phyloP scores from a whole-genome alignment of 2,113 vertebrate species.

The Sminthopsis crassicaudata region DNA sequence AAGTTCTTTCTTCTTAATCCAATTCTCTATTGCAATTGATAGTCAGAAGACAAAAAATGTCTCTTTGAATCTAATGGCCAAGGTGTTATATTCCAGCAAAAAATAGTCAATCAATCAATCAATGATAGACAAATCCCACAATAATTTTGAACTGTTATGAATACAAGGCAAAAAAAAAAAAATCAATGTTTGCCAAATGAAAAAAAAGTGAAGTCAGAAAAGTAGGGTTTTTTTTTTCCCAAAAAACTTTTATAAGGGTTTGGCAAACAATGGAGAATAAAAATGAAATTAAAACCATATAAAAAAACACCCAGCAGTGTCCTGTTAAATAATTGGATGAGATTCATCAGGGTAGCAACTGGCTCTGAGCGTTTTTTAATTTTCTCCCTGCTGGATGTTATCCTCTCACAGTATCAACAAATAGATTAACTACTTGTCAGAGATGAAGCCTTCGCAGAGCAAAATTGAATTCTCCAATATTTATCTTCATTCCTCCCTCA shows the following conservation, averaged over 20 bases:
- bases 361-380: conserved; percentile 67
- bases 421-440: conserved; percentile 72
- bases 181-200: conserved; percentile 47
- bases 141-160: conserved; percentile 56
- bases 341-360: conserved; percentile 51
- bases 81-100: not conserved
- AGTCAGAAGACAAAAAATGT: not conserved
- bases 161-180: conserved; percentile 29
- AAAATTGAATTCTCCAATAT: conserved; percentile 56
- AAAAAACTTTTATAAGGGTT: conserved; percentile 55
- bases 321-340: conserved; percentile 70
- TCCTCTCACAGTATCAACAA: conserved; percentile 63
- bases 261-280: conserved; percentile 64
- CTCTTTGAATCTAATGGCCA: conserved; percentile 3
- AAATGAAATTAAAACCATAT: conserved; percentile 66
- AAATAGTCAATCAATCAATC: conserved; percentile 52
- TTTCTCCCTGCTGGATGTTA: conserved; percentile 67
- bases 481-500: conserved; percentile 55
- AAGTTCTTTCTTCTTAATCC: not conserved
- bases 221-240: conserved; percentile 19
- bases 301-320: conserved; percentile 60
- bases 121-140: not conserved
- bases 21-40: not conserved
- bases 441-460: not conserved
- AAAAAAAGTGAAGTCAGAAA: conserved; percentile 12